Conservation (phyloP, 2,797 vertebrate species). For the Poeciliopsis turneri region DNA sequence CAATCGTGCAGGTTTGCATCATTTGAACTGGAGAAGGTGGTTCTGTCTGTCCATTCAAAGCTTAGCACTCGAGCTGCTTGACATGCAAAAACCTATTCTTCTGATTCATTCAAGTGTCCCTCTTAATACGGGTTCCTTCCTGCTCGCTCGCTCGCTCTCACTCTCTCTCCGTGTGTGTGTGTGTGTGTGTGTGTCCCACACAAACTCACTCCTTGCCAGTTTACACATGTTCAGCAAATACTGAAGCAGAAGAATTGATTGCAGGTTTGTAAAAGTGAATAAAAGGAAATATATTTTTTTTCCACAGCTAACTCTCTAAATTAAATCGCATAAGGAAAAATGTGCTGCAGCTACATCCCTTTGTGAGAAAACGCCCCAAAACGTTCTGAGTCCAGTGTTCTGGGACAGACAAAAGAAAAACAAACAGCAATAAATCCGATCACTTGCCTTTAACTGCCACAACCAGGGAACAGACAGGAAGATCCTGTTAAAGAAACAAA, state of each 20-base stretch:
- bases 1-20: conserved; percentile 58
- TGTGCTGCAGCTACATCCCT: not conserved
- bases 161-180: not conserved
- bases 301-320: not conserved
- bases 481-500: conserved; percentile 33
- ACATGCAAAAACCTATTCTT: conserved; percentile 71
- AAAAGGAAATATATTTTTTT: not conserved
- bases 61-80: conserved; percentile 51
- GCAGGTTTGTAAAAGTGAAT: not conserved
- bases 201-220: not conserved
- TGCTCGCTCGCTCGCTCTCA: conserved; percentile 5
- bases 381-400: not conserved
- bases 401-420: not conserved
- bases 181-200: not conserved
- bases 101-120: conserved; percentile 70
- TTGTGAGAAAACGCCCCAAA: not conserved
- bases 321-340: not conserved
- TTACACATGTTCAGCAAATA: conserved; percentile 21
- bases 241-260: conserved; percentile 1
- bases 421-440: not conserved
- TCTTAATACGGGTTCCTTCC: conserved; percentile 52
- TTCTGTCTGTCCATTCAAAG: conserved; percentile 50
- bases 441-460: conserved; percentile 18
- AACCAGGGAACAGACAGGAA: conserved; percentile 11
- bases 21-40: conserved; percentile 60